Evolutionary conservation across 2,888 invertebrate species (phyloP), one percentile per base, ranked within the genome.

Genomic region (Zaprionus lineosus): DNA sequence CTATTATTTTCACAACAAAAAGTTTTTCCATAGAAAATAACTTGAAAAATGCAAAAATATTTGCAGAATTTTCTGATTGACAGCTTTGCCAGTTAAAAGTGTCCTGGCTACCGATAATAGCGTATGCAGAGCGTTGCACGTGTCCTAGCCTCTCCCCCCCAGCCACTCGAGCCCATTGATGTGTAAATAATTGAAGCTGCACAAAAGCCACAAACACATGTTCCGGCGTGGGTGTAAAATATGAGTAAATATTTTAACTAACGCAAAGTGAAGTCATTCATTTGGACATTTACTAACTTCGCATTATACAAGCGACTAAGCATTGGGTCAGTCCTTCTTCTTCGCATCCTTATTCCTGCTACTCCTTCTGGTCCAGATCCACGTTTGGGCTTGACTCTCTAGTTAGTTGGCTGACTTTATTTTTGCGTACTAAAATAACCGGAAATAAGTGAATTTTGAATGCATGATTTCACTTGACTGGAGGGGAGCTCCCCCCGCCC

Each of bases 161-260:
- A 16, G 4, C 33, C 28, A 56, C 29, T 36, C 24, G 33, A 28
- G 55, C 33, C 55, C 77, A 84, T 62, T 70, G 78, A 79, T 84
- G 78, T 55, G 84, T 76, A 64, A 70, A 68, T 68, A 81, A 78
- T 73, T 52, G 58, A 36, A 52, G 58, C 15, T 59, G 63, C 72
- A 60, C 39, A 51, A 29, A 60, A 57, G 60, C 76, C 84, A 66
- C 69, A 82, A 79, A 74, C 77, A 78, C 68, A 66, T 82, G 83
- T 70, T 81, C 33, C 51, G 33, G 24, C 2, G 4, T 18, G 60
- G 34, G 41, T 41, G 44, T 15, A 50, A 63, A 68, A 81, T 79
- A 77, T 77, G 77, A 84, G 78, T 81, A 81, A 84, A 79, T 79
- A 79, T 84, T 84, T 81, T 77, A 79, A 74, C 77, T 74, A 73